Percentiles rank a stretch among this genome's conserved stretches.
Evolutionary conservation across 2,113 vertebrate species (phyloP).

Genomic region (Nibea albiflora): DNA sequence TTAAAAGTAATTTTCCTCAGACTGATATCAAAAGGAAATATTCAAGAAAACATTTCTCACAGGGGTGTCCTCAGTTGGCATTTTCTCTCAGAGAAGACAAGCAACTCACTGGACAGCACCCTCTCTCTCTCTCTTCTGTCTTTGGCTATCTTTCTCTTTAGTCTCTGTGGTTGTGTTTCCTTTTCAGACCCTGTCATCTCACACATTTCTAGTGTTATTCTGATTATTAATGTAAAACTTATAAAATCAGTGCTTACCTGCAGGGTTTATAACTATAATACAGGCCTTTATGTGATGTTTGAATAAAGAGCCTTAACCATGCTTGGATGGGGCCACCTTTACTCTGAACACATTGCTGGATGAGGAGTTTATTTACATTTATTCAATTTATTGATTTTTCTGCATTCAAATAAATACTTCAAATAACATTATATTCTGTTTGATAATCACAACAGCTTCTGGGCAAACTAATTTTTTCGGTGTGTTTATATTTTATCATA

Average conservation of each 20-base stretch:
- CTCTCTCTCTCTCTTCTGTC: background rate
- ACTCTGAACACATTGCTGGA: too few relatives aligned
- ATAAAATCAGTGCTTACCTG: background rate
- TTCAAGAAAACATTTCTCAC: slow-evolving; percentile 6
- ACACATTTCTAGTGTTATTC: background rate
- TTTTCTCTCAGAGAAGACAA: slow-evolving; percentile 24
- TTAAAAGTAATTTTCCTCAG: background rate
- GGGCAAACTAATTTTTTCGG: background rate
- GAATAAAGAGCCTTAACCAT: background rate
- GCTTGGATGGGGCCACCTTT: background rate
- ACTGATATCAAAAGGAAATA: slow-evolving; percentile 29
- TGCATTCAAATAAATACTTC: background rate
- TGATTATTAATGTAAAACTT: background rate
- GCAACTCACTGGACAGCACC: background rate
- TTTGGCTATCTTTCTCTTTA: background rate
- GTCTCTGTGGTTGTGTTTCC: background rate
- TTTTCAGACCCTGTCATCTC: background rate
- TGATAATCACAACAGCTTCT: background rate
- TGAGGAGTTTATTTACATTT: too few relatives aligned
- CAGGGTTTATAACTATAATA: background rate
- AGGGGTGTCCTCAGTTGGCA: slow-evolving; percentile 4
- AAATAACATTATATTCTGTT: background rate
- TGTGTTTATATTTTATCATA: background rate
- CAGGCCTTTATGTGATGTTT: slow-evolving; percentile 9
- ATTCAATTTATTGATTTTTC: too few relatives aligned